Base-by-base conservation (phyloP, 2,113 vertebrate species). In the human (Homo sapiens) region DNA sequence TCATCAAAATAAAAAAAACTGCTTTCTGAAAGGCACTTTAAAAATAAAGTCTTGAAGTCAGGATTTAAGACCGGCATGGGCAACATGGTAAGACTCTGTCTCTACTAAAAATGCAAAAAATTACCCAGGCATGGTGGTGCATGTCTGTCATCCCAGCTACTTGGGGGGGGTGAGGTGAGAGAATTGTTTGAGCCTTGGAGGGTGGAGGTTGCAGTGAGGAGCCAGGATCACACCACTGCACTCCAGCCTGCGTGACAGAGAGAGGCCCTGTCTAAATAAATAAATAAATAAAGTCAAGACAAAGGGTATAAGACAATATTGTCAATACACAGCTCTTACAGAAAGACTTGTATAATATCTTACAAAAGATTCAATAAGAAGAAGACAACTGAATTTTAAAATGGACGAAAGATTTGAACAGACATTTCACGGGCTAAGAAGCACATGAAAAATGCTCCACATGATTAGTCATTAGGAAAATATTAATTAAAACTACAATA, bases 1-100 rank as follows among this genome's bases (percentile, higher is more conserved):
- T 87, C 50, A 84, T 89, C 17, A 91, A 95, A 93, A 87, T 87
- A 90, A 45, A 45, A 45, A 89, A 95, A 72, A 30, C 61, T 89
- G 40, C 30, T 84, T 16, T 92, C 59, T 82, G 68, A 70, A 84
- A 89, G 48, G 68, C 25, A 23, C 2, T 68, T 64, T 64, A 64
- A 64, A 64, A 64, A 64, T 64, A 14, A 64, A 64, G 27, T 30
- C 27, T 64, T 64, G 27, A 64, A 30, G 27, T 64, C 27, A 30
- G 61, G 61, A 64, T 64, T 64, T 30, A 12, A 30, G 27, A 64
- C 12, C 27, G 30, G 27, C 11, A 13, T 64, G 27, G 61, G 27
- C 61, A 64, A 64, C 61, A 64, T 14, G 27, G 61, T 30, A 64
- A 64, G 61, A 64, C 61, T 12, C 27, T 5, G 2, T 30, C 27